phyloP scores from a whole-genome alignment of 2,113 vertebrate genomes.

The Phaethornis superciliosus region DNA sequence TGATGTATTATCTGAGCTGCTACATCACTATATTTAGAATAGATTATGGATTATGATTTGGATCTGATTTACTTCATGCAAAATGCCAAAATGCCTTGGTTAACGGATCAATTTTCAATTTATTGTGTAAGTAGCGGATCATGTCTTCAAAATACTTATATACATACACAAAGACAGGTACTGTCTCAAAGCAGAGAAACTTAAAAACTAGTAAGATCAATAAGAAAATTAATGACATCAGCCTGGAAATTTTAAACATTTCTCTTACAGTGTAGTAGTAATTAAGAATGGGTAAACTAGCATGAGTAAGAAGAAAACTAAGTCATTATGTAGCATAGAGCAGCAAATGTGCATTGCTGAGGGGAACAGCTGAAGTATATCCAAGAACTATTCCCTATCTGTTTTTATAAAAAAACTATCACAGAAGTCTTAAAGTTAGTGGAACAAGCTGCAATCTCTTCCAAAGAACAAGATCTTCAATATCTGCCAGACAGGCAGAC shows the following conservation, averaged over 20 bases:
- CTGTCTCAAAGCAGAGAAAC: not conserved
- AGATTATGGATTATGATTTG: constrained; percentile 42
- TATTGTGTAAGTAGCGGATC: not conserved
- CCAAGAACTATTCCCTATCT: not conserved
- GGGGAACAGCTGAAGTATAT: not conserved
- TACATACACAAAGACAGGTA: not conserved
- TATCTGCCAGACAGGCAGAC: not conserved
- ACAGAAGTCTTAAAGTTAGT: not conserved
- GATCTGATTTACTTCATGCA: constrained; percentile 9
- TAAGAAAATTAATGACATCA: not conserved
- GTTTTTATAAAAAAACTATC: not conserved
- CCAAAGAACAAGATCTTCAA: not conserved
- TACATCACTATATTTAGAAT: constrained; percentile 26
- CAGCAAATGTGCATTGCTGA: not conserved
- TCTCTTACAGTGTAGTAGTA: not conserved
- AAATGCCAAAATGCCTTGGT: constrained; percentile 8
- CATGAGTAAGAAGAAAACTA: not conserved
- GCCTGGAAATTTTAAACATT: not conserved
- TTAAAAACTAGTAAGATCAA: not conserved
- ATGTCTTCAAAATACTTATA: not conserved
- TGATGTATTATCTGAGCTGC: not conserved
- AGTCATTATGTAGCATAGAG: not conserved
- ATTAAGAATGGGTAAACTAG: not conserved
- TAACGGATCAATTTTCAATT: constrained; percentile 19
- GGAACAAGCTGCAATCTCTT: not conserved